These are phyloP conservation scores for Pollimyrus isidori DNA, from an alignment of 2,113 vertebrate species.

Conservation along the genomic window DNA sequence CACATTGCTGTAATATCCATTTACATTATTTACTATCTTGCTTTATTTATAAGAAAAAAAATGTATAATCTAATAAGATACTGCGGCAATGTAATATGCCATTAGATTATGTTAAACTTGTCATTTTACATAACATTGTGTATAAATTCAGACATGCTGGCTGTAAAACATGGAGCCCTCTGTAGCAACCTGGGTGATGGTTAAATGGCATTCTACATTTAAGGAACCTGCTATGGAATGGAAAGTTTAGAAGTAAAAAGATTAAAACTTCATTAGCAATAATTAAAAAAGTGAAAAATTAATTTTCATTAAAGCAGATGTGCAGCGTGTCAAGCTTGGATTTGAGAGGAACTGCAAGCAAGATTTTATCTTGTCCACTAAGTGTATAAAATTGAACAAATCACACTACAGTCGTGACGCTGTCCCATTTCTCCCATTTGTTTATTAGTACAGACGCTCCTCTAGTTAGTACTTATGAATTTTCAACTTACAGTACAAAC, in stretches of 20 bases:
- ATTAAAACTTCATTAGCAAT: not conserved
- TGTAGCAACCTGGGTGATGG: not conserved
- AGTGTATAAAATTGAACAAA: not conserved
- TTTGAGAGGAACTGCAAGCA: not conserved
- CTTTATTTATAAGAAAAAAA: not conserved
- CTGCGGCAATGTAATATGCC: not conserved
- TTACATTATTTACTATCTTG: not conserved
- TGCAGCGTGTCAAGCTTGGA: not conserved
- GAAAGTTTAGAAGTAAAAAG: not conserved
- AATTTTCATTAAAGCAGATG: not conserved
- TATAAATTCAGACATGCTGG: too few species aligned
- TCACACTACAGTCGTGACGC: not conserved
- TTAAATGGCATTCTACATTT: not conserved
- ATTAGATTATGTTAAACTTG: not conserved
- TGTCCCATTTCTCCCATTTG: not conserved
- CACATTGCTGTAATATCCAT: not conserved
- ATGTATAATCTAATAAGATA: not conserved
- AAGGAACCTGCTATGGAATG: not conserved
- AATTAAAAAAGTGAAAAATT: not conserved
- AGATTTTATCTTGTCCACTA: not conserved
- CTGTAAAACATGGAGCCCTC: not conserved
- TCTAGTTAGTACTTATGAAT: too few species aligned
- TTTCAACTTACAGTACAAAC: too few species aligned
- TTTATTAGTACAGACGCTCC: not conserved
- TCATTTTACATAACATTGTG: not conserved